Base-by-base conservation (phyloP, 2,888 invertebrate species). In the Leucoma salicis region DNA sequence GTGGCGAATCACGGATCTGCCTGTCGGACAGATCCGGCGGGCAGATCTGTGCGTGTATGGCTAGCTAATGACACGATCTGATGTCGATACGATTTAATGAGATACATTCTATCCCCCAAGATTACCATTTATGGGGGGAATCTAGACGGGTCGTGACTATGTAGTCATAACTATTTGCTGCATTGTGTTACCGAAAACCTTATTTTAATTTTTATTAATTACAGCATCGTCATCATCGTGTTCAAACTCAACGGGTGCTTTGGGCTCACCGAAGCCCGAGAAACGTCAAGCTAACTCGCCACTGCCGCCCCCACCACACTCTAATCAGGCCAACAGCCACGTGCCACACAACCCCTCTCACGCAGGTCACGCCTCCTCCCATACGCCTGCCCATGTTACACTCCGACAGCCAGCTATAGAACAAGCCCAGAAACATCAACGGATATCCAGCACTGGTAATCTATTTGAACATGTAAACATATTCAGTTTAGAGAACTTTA, bases 201-300 rank as follows among this genome's bases (percentile, higher is more conserved):
- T n/a, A n/a, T n/a, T 2, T 31, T 14, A 36, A 34, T 38, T 34
- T 27, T 2, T n/a, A n/a, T n/a, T n/a, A n/a, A n/a, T n/a, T n/a
- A n/a, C 57, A 87, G 88, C 82, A 82, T 94, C 94, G 1, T 94
- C 95, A 8, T 95, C 95, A 3, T 95, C 95, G 1, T 93, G 93
- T 51, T 92, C 92, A 11, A 93, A 93, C 53, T 94, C 94, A 3
- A 92, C 93, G 53, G 92, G 93, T 18, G 95, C 94, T 63, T 83
- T 95, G n/a, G 94, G 95, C 10, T 96, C 96, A 0, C 96, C 96
- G 0, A 96, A 96, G 74, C 96, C 96, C 0, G 96, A 97, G 79
- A 96, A 96, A 82, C 92, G 97, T 1, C 96, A 96, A 76, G 96
- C 96, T 0, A 97, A 97, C 78, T 96, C 96, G 0, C 97, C 96